phyloP scores from a whole-genome alignment of 1,140 invertebrate genomes.

The Zaprionus capensis region DNA sequence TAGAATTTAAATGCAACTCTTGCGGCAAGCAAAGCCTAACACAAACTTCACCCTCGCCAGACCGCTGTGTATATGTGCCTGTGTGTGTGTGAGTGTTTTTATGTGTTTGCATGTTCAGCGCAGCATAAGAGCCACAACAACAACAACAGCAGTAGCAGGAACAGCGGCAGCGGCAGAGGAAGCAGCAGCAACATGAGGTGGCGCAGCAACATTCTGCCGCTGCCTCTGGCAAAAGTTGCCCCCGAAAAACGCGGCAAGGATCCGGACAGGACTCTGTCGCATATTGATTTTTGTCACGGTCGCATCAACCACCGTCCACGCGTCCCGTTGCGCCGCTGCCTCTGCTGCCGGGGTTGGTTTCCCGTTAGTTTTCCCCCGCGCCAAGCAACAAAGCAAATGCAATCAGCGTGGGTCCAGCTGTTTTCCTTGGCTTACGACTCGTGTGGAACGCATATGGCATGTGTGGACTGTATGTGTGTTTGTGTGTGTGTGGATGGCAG shows the following conservation, averaged over 20 bases:
- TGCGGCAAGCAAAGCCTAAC: constrained; percentile 60
- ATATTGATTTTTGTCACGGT: constrained; percentile 54
- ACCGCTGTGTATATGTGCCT: neutral
- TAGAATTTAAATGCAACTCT: constrained; percentile 77
- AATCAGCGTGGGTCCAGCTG: constrained; percentile 59
- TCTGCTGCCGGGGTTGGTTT: constrained; percentile 29
- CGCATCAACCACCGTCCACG: constrained; percentile 41
- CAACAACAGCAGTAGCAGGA: constrained; percentile 9
- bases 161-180: too few relatives aligned
- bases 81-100: constrained; percentile 15
- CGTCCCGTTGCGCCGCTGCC: constrained; percentile 1
- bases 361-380: constrained; percentile 64
- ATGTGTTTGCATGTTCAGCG: constrained; percentile 27
- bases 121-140: constrained; percentile 44
- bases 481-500: neutral
- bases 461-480: constrained; percentile 2
- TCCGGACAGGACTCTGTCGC: constrained; percentile 4
- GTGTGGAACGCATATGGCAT: constrained; percentile 1
- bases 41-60: constrained; percentile 32
- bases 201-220: too few relatives aligned
- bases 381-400: constrained; percentile 47
- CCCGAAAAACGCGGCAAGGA: constrained; percentile 16
- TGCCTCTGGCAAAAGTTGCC: neutral
- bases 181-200: neutral
- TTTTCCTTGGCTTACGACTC: constrained; percentile 21